phyloP scores from a whole-genome alignment of 35 echinoderm and acorn worm species.

The Ophiothrix spiculata region DNA sequence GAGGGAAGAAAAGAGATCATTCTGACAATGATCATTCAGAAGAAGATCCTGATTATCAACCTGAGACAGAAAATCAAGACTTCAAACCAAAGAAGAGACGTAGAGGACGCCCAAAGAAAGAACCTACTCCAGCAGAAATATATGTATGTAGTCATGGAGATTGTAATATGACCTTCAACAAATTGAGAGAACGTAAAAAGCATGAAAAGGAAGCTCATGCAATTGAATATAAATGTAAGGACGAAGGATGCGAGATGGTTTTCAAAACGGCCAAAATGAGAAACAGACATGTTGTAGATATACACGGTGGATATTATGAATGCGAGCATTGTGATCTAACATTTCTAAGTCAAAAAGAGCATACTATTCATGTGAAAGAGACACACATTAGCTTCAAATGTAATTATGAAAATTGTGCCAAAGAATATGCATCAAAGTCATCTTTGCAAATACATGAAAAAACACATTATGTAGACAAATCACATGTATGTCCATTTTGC shows the following conservation, averaged over 20 bases:
- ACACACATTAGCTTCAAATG: neutral
- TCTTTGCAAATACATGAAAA: neutral
- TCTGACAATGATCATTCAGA: no score
- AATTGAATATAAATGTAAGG: neutral
- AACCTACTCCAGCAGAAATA: no score
- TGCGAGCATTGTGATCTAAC: neutral
- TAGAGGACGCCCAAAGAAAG: no score
- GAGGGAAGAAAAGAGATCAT: no score
- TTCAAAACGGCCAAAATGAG: neutral
- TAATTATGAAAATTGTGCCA: neutral
- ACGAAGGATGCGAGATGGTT: neutral
- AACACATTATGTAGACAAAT: neutral
- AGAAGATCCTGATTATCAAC: neutral
- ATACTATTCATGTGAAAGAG: neutral
- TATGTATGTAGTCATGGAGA: neutral
- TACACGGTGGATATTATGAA: neutral
- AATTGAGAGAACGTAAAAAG: neutral
- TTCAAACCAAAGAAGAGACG: no score
- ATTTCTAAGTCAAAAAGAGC: neutral
- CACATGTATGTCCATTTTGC: neutral
- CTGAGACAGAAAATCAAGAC: neutral
- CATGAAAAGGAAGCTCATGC: neutral
- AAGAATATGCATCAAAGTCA: neutral
- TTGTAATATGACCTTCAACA: neutral
- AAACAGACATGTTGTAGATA: neutral